Conservation (phyloP, 2,113 vertebrate species). For the Cryptoleucopteryx plumbea region DNA sequence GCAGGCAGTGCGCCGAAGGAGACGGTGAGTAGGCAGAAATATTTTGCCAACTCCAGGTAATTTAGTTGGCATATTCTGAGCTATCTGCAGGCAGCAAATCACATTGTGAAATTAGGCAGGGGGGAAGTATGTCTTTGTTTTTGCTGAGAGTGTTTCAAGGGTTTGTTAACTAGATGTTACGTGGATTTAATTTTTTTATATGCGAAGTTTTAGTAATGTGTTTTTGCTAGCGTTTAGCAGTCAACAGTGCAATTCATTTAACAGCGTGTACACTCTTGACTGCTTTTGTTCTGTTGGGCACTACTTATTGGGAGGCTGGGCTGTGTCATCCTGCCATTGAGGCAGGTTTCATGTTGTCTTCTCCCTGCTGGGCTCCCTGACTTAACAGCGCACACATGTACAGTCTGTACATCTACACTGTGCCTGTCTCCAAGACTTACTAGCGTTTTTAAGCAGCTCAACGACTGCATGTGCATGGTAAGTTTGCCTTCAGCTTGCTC, state of each 20-base stretch:
- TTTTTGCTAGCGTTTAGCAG: neutral
- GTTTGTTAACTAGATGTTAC: neutral
- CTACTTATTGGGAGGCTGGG: neutral
- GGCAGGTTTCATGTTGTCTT: neutral
- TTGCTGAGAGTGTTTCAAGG: neutral
- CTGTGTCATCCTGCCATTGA: rapidly evolving
- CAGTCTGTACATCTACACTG: neutral
- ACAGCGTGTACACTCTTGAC: neutral
- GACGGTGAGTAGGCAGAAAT: neutral
- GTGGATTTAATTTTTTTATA: neutral
- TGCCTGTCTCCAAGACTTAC: rapidly evolving
- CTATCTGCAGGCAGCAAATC: neutral
- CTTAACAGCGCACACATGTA: rapidly evolving
- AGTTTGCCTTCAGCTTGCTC: neutral
- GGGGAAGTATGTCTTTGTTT: neutral
- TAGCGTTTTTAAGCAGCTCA: neutral
- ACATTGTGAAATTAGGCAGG: rapidly evolving
- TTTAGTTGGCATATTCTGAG: neutral
- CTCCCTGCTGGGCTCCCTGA: neutral
- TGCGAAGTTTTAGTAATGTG: neutral
- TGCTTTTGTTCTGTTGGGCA: neutral
- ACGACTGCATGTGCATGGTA: rapidly evolving
- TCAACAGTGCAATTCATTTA: neutral
- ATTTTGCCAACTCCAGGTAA: neutral
- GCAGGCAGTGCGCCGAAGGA: neutral